Base-by-base conservation (phyloP, 2,797 vertebrate genomes). In the Bryconaethiops microstoma region DNA sequence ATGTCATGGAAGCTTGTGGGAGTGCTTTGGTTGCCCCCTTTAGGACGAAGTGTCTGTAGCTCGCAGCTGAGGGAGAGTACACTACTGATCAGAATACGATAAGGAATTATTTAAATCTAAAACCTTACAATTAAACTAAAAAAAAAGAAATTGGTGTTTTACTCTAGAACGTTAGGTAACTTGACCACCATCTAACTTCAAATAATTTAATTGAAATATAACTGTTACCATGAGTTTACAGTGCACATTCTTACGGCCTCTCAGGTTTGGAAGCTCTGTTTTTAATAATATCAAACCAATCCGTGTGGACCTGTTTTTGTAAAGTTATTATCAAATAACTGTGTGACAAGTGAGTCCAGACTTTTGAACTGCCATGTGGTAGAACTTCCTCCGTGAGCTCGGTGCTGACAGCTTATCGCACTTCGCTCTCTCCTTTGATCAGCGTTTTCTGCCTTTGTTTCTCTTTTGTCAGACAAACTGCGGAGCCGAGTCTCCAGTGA, bases 1-100 rank as follows among this genome's bases (percentile, higher is more conserved):
- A 86, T 81, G 83, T 84, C 81, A 84, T 81, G 85, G 85, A 86
- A 84, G 71, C 67, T 54, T 73, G 16, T n/a, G 77, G 59, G 25
- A 42, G 64, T 19, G 4, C 74, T 63, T 62, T 25, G 74, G 17
- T 29, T 64, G 4, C 35, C 29, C 62, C 29, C 62, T 25, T 64
- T 14, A 17, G n/a, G 62, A 39, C 72, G 71, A 55, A 64, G 45
- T 50, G 35, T 17, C 48, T 55, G 55, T 70, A 81, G 55, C 65
- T 35, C 70, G 65, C 59, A 55, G 54, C 25, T 19, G 59, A 80
- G 45, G 10, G 21, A 25, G 13, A 63, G 25, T 1, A 17, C 5
- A 25, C 23, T 14, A 0, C 4, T 14, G 57, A 21, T 59, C 57
- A n/a, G 19, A 21, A 10, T 16, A 55, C 5, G 54, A 17, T 7